Conservation (phyloP, 2,888 invertebrate species). For the Rhamnusium bicolor region DNA sequence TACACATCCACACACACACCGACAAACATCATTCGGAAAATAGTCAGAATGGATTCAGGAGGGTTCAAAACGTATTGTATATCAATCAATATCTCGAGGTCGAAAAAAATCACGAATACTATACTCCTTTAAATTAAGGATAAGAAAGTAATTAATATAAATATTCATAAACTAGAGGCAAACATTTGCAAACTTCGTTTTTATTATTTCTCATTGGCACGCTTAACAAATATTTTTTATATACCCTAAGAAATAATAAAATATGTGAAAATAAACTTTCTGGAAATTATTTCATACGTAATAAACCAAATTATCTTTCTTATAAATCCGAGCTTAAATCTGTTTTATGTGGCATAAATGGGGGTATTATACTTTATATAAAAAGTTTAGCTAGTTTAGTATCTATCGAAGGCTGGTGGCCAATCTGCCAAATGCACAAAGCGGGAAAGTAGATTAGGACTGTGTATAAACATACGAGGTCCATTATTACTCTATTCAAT, state of each 20-base stretch:
- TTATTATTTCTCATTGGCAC: too few species aligned
- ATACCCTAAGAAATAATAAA: background rate
- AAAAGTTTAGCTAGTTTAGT: constrained; percentile 25
- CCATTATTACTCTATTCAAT: background rate
- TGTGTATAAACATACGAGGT: background rate
- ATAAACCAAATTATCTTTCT: constrained; percentile 2
- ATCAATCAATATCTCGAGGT: too few species aligned
- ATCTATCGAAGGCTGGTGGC: background rate
- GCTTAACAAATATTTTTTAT: background rate
- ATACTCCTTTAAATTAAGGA: too few species aligned
- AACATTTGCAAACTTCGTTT: too few species aligned
- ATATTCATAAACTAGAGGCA: too few species aligned
- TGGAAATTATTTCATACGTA: background rate
- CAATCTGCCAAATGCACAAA: constrained; percentile 15
- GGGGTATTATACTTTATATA: constrained; percentile 31
- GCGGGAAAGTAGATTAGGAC: background rate
- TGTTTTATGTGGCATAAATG: constrained; percentile 15
- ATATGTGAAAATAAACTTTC: background rate
- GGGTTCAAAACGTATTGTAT: too few species aligned
- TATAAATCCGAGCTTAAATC: constrained; percentile 12
- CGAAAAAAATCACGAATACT: too few species aligned
- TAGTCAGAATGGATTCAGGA: too few species aligned
- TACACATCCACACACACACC: too few species aligned
- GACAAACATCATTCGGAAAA: too few species aligned
- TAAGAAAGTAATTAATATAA: too few species aligned